Evolutionary conservation across 2,113 vertebrate species (phyloP), one percentile per base, ranked within the genome.

Genomic region (Ctenodactylus gundi): DNA sequence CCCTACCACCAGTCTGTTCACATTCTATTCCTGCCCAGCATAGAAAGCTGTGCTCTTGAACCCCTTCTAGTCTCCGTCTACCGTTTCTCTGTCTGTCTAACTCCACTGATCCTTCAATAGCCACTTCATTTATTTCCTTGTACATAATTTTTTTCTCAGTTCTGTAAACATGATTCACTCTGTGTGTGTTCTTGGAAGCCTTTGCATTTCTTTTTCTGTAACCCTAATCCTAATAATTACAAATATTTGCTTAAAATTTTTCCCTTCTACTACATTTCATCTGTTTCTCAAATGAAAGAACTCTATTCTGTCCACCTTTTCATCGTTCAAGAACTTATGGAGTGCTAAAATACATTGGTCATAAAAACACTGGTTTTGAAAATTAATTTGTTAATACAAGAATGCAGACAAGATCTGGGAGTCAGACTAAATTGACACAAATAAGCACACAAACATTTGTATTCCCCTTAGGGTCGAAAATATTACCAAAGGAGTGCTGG

Each of bases 191-290:
- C 70, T 25, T 60, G 60, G 86, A 67, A 46, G 2, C 3, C 39
- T 68, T 89, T 64, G 20, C 39, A 49, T 41, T 78, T 83, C 57
- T 92, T 53, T 73, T 73, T 49, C 18, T 57, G 29, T 9, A 78
- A 7, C n/a, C 46, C 20, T 58, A 20, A 68, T 53, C 39, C n/a
- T 18, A 7, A n/a, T 70, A 34, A 44, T 20, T 64, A 7, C 27
- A 93, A 78, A 41, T 70, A 88, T 90, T 67, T 90, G 14, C 39
- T 92, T 88, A 49, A 73, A 84, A n/a, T 58, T 39, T 46, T 78
- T 86, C 13, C 93, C 34, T 78, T 55, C 57, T 36, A 15, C 14
- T 36, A 17, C 57, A 39, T 29, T 86, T 76, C 31, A 62, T 89
- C 60, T 11, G 6, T 85, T 93, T 76, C 80, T 88, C 39, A 72